Evolutionary conservation across 2,113 vertebrate species (phyloP).

Genomic region (Pipa parva): DNA sequence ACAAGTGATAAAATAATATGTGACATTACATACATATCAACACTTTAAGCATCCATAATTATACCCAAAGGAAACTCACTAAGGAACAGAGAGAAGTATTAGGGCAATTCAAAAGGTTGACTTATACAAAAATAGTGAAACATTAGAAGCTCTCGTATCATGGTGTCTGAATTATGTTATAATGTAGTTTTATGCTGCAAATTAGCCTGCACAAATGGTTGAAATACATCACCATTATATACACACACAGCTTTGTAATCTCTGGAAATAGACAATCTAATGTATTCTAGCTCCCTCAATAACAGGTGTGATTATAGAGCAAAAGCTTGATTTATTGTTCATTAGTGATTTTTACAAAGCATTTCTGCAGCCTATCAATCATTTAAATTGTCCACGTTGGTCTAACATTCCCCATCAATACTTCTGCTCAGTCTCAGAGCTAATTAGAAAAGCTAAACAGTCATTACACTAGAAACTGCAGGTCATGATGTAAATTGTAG

Average conservation of each 20-base stretch:
- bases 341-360: conserved; percentile 75
- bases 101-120: conserved; percentile 14
- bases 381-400: conserved; percentile 67
- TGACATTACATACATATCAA: no score
- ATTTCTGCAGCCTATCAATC: conserved; percentile 72
- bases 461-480: conserved; percentile 62
- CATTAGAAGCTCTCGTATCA: not conserved
- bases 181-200: conserved; percentile 24
- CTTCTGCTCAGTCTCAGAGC: conserved; percentile 72
- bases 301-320: conserved; percentile 74
- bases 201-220: conserved; percentile 25
- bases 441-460: conserved; percentile 74
- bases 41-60: not conserved
- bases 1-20: no score
- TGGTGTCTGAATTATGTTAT: conserved; percentile 22
- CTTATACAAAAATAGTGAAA: conserved; percentile 8
- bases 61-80: conserved; percentile 12
- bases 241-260: conserved; percentile 27
- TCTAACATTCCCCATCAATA: conserved; percentile 77
- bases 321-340: conserved; percentile 75
- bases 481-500: conserved; percentile 66
- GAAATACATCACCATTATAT: conserved; percentile 42
- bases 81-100: conserved; percentile 9
- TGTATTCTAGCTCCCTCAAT: conserved; percentile 67
- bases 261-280: conserved; percentile 53